Evolutionary conservation across 2,797 vertebrate species (phyloP).

Genomic region (Danio albolineatus): DNA sequence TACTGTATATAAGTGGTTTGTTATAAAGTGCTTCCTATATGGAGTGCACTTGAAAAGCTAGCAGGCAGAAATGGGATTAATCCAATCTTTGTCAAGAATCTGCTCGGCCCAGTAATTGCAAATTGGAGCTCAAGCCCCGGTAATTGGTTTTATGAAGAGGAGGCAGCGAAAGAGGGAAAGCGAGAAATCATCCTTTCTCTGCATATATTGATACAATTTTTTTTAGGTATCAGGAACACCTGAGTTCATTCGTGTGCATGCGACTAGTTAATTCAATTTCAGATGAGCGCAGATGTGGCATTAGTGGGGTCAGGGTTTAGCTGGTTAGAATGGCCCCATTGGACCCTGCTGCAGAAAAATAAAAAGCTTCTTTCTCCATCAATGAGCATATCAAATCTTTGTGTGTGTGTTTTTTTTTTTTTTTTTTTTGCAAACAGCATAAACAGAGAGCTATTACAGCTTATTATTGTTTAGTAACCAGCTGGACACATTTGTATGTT

Average conservation of each 20-base stretch:
- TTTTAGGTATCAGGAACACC: neutral
- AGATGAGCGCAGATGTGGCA: neutral
- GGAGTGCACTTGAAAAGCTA: constrained; percentile 65
- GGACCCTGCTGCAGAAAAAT: neutral
- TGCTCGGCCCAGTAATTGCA: constrained; percentile 13
- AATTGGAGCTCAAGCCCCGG: constrained; percentile 11
- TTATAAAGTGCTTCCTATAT: constrained; percentile 72
- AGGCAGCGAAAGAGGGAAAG: constrained; percentile 7
- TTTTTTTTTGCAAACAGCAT: neutral
- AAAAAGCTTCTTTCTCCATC: neutral
- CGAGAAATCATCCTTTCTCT: constrained; percentile 3
- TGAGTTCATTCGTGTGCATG: neutral
- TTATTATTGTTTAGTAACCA: too few relatives aligned
- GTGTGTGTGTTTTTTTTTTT: too few relatives aligned
- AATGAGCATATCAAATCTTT: neutral
- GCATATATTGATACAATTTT: neutral
- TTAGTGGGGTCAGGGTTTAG: neutral
- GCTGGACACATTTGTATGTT: too few relatives aligned
- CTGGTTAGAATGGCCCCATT: neutral
- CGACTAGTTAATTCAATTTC: neutral
- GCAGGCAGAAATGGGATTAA: constrained; percentile 71
- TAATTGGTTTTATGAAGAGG: constrained; percentile 48
- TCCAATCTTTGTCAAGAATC: constrained; percentile 73
- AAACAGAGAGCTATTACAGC: too few relatives aligned
- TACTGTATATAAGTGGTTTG: constrained; percentile 60